These are phyloP conservation scores for Axis porcinus DNA, from an alignment of 2,113 vertebrate species.

Conservation along the genomic window DNA sequence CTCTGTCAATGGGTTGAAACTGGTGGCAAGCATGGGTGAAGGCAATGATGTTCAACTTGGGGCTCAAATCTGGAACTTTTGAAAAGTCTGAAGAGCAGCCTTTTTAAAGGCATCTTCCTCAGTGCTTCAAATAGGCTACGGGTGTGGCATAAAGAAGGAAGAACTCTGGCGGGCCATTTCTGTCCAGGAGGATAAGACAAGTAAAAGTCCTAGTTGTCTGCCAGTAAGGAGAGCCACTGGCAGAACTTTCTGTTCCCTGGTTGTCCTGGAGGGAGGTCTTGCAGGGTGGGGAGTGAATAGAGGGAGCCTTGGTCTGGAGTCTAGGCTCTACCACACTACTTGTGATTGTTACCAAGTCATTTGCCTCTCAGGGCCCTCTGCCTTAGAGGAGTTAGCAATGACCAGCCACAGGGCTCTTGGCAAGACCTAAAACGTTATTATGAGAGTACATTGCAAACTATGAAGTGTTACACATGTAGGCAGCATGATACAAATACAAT, in stretches of 20 bases:
- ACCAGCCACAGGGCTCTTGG: background rate
- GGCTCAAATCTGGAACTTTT: background rate
- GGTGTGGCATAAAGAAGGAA: background rate
- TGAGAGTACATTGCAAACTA: background rate
- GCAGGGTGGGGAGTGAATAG: background rate
- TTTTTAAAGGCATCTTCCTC: background rate
- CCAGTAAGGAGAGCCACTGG: background rate
- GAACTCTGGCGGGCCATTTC: background rate
- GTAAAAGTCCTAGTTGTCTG: background rate
- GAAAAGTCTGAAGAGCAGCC: background rate
- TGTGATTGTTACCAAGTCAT: background rate
- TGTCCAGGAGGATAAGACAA: background rate
- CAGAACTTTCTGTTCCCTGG: background rate
- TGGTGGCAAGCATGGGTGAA: background rate
- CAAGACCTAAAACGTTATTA: background rate
- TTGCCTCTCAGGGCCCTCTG: background rate
- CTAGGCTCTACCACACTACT: background rate
- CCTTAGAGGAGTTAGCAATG: background rate
- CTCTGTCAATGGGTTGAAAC: background rate
- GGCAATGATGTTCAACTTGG: background rate
- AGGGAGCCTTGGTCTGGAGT: no score
- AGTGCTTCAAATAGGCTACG: no score
- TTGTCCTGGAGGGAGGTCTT: background rate
- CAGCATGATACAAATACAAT: background rate
- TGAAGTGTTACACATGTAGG: background rate